A percentile compares a stretch with the other conserved stretches of the same genome.
Conservation (phyloP, 2,888 invertebrate genomes). For the Scaeva pyrastri region DNA sequence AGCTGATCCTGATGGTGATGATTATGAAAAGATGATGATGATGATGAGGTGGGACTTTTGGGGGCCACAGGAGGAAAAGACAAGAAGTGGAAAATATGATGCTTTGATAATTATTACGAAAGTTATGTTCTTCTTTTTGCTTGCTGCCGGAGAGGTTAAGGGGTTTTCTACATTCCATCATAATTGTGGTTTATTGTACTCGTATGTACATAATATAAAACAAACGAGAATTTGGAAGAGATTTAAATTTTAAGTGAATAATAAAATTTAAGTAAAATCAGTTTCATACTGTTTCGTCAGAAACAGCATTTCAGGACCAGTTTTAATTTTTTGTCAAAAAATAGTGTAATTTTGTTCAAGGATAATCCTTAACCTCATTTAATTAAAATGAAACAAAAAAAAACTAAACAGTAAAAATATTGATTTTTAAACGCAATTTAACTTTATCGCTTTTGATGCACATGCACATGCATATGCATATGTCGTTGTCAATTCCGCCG, state of each 20-base stretch:
- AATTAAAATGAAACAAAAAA: background rate
- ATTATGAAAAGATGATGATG: constrained; percentile 31
- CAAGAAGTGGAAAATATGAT: constrained; percentile 44
- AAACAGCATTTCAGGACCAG: too few relatives aligned
- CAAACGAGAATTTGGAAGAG: background rate
- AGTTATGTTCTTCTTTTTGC: constrained; percentile 2
- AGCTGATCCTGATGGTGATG: constrained; percentile 15
- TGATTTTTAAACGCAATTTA: constrained; percentile 19
- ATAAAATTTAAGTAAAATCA: background rate
- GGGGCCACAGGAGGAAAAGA: constrained; percentile 11
- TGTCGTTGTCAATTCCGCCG: too few relatives aligned
- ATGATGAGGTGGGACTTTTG: constrained; percentile 44
- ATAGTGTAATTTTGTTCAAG: too few relatives aligned
- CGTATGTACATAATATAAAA: too few relatives aligned
- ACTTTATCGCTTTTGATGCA: background rate
- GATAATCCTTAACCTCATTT: background rate
- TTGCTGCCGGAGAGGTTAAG: constrained; percentile 10
- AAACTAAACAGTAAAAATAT: background rate
- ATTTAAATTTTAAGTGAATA: background rate
- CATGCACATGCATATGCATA: background rate
- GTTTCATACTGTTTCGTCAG: too few relatives aligned
- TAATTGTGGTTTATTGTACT: background rate
- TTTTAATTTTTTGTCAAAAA: too few relatives aligned
- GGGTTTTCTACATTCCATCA: background rate
- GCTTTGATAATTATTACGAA: constrained; percentile 46